Evolutionary conservation across 2,888 invertebrate species (phyloP).

Genomic region (Cheilosia variabilis): DNA sequence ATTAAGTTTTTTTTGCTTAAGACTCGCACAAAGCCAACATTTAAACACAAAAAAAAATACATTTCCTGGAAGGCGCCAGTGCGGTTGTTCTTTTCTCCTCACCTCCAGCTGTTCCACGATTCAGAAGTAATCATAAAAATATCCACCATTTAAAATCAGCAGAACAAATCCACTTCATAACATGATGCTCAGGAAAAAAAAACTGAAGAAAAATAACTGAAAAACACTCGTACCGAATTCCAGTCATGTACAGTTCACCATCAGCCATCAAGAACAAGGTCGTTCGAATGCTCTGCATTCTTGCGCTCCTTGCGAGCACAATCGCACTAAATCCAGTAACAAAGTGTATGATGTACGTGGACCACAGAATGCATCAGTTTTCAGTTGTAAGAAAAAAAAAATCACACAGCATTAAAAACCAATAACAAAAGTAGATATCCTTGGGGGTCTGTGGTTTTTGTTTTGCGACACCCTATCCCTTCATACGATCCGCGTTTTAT

Average conservation of each 20-base stretch:
- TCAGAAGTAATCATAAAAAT: conserved; percentile 14
- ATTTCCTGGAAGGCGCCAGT: not conserved
- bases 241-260: conserved; percentile 21
- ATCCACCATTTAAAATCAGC: conserved; percentile 12
- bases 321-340: conserved; percentile 10
- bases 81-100: not conserved
- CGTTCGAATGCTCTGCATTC: conserved; percentile 10
- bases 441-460: not conserved
- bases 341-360: conserved; percentile 12
- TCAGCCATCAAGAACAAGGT: conserved; percentile 27
- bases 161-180: conserved; percentile 24
- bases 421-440: not conserved
- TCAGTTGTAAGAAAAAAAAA: not conserved
- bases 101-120: not conserved
- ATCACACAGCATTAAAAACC: conserved; percentile 12
- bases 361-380: not conserved
- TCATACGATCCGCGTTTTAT: conserved; percentile 1
- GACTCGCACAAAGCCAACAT: not conserved
- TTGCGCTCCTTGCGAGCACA: not conserved
- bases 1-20: too few species aligned
- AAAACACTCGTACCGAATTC: conserved; percentile 2
- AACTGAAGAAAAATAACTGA: not conserved
- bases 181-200: not conserved
- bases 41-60: not conserved
- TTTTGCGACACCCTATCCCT: not conserved